Conservation (phyloP, 1,140 invertebrate genomes). For the Globodera ellingtonae region DNA sequence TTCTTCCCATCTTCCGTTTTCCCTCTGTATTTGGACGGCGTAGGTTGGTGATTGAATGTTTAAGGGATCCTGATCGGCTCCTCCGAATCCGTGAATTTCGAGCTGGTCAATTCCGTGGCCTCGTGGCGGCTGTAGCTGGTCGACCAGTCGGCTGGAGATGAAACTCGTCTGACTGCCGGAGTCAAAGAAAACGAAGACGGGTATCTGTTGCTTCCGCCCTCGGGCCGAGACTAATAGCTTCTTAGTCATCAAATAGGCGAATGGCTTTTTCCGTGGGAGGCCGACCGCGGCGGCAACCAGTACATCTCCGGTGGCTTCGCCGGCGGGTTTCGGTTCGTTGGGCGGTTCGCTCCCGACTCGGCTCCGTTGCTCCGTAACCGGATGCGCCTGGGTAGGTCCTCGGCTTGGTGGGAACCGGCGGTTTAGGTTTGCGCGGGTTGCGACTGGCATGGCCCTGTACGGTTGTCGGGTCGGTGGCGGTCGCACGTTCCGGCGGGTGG, state of each 20-base stretch:
- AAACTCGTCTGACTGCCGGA: conserved; percentile 3
- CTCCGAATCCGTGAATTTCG: conserved; percentile 19
- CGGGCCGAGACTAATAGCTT: not conserved
- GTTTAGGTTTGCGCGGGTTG: not conserved
- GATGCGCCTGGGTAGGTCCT: not conserved
- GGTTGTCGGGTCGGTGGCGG: not conserved
- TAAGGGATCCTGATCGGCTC: not conserved
- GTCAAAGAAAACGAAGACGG: conserved; percentile 13
- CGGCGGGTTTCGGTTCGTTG: not conserved
- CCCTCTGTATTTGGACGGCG: not conserved
- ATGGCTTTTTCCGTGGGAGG: not conserved
- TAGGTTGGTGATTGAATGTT: not conserved
- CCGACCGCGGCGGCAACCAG: not conserved
- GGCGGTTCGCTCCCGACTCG: too few species aligned
- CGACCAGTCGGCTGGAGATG: conserved; percentile 10
- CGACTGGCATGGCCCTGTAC: not conserved
- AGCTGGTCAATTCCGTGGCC: not conserved
- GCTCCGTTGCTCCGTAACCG: not conserved
- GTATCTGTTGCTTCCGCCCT: not conserved
- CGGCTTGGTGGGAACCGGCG: not conserved
- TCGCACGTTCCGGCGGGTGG: too few species aligned
- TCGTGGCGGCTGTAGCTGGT: not conserved
- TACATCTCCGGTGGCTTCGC: not conserved
- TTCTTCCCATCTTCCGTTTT: conserved; percentile 8
- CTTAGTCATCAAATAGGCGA: not conserved